Base-by-base conservation (phyloP, 2,888 invertebrate species). In the Mythimna lalbum region DNA sequence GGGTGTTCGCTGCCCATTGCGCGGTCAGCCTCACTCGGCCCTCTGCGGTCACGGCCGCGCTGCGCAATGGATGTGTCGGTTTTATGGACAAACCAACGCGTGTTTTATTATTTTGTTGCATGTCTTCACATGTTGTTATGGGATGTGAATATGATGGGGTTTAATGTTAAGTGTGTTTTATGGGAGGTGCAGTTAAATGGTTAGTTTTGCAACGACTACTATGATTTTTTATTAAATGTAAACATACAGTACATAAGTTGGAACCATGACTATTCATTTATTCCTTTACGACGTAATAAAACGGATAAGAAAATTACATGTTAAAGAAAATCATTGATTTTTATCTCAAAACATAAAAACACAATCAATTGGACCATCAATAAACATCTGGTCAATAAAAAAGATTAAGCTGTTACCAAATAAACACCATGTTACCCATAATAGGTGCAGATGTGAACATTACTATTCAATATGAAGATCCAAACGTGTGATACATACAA, bases 1-100 rank as follows among this genome's bases (percentile, higher is more conserved):
- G 75, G 76, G 75, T 83, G 87, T 83, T 75, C 83, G 69, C 61
- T 81, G 60, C 63, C 85, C 77, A 79, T 85, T 63, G 78, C 86
- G 86, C 62, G 83, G 78, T 79, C 39, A 47, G 39, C 59, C 67
- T 65, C 59, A 60, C n/a, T 52, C 82, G 56, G 12, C 61, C 65
- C 59, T 31, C 63, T 82, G 85, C 74, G 85, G 85, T 85, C 53
- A 47, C 59, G 59, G 33, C 33, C 65, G 61, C 69, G 76, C 56
- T n/a, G 59, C 66, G 85, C 77, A 69, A 86, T 78, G 85, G 74
- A 78, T 79, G 70, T 76, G 63, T 74, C 71, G 76, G 78, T 76
- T 82, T 78, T 81, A 80, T 77, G 78, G 73, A 76, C 76, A 69
- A 49, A 69, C 75, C 73, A 63, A 64, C 4, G 43, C 62, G 55